Conservation (phyloP, 1,140 invertebrate genomes). For the Lepidurus arcticus region DNA sequence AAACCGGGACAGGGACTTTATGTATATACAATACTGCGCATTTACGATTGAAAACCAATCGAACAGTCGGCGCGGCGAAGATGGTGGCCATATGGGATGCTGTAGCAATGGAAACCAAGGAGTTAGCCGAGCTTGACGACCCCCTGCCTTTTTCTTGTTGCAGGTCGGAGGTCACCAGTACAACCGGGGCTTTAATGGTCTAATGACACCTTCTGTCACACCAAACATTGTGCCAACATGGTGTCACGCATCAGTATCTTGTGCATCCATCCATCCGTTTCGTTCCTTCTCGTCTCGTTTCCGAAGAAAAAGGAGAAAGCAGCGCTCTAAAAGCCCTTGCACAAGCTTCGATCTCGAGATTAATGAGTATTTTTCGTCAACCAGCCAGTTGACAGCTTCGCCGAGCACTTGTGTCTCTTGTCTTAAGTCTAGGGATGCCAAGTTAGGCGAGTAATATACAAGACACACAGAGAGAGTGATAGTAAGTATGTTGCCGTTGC, state of each 20-base stretch:
- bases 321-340: too few relatives aligned
- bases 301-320: too few relatives aligned
- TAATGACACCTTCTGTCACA: conserved; percentile 21
- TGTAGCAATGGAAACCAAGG: neutral
- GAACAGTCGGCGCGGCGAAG: neutral
- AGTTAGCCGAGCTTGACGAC: conserved; percentile 20
- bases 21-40: too few relatives aligned
- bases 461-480: too few relatives aligned
- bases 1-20: neutral
- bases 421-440: too few relatives aligned
- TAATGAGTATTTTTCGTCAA: neutral
- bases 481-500: neutral
- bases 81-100: conserved; percentile 12
- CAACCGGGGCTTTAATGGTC: neutral
- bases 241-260: conserved; percentile 14
- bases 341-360: neutral
- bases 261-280: conserved; percentile 1
- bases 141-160: conserved; percentile 15
- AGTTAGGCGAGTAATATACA: too few relatives aligned
- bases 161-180: conserved; percentile 12
- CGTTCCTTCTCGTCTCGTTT: too few relatives aligned
- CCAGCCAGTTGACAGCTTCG: neutral
- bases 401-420: neutral
- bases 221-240: conserved; percentile 21
- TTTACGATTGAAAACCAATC: neutral